Evolutionary conservation across 2,888 invertebrate genomes (phyloP), one percentile per base, ranked within the genome.

Genomic region (Trichogramma evanescens): DNA sequence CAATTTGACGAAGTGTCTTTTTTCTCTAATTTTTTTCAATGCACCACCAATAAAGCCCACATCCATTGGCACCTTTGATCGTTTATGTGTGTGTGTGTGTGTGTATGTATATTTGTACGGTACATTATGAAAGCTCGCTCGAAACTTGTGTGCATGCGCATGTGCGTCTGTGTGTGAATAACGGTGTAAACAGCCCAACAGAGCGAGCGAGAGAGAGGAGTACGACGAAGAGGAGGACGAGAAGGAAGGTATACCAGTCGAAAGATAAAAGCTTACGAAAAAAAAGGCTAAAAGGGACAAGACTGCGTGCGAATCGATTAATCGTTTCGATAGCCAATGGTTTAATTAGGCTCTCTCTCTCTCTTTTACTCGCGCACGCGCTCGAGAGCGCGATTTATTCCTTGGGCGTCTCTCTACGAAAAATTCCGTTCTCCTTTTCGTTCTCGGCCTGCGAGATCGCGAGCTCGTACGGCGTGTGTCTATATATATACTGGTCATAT

Each of bases 311-410:
- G 69, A 70, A 69, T 71, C 68, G 73, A 72, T 72, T 70, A 72
- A 73, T 72, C 69, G 71, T 67, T 65, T 67, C 69, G 72, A 71
- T 72, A 72, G 67, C 67, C 70, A 71, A 71, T 67, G 70, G 69
- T 72, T 73, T 72, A 72, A 74, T 73, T 74, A 72, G 67, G 69
- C 65, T 67, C 26, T 26, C 26, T 26, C 26, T 26, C 26, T 26
- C 26, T 26, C 26, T 26, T 26, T 26, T 62, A 49, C 57, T 50
- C 54, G 50, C 49, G 52, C 52, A 38, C 51, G 49, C 44, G 48
- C 54, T 54, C 48, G 10, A 10, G n/a, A n/a, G 13, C 39, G 51
- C 54, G 57, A 63, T 63, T 63, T 63, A 63, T 63, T 60, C 54
- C 57, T 53, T 56, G 55, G 62, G 62, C 63, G 66, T 65, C 62